A percentile compares a stretch with the other conserved stretches of the same genome.
Conservation (phyloP, 2,797 vertebrate genomes). For the Lithobates sylvaticus region DNA sequence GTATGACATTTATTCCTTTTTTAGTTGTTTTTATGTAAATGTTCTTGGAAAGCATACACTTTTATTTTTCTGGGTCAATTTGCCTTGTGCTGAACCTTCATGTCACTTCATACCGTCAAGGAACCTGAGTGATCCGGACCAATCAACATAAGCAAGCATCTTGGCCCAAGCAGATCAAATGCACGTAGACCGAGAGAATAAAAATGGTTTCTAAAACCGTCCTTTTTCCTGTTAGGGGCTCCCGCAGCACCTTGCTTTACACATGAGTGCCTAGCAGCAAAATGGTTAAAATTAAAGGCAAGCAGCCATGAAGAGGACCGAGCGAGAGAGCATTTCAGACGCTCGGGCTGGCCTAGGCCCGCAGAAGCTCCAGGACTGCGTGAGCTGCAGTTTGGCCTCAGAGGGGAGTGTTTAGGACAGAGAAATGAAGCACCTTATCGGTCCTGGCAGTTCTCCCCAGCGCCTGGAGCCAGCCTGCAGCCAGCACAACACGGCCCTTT, state of each 20-base stretch:
- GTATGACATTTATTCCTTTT: not conserved
- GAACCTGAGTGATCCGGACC: not conserved
- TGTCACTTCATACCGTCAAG: not conserved
- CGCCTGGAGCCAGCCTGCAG: conserved; percentile 62
- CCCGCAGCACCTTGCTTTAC: not conserved
- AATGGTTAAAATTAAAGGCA: conserved; percentile 36
- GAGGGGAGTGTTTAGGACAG: conserved; percentile 61
- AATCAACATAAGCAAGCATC: no score
- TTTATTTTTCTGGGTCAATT: not conserved
- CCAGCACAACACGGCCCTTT: conserved; percentile 53
- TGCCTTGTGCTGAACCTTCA: not conserved
- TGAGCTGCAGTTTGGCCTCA: conserved; percentile 52
- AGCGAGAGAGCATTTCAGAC: conserved; percentile 27
- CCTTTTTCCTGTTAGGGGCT: conserved; percentile 5
- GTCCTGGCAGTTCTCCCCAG: conserved; percentile 62
- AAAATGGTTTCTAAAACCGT: not conserved
- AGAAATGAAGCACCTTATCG: conserved; percentile 63
- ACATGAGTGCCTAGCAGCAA: conserved; percentile 16
- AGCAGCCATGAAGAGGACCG: not conserved
- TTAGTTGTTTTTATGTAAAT: not conserved
- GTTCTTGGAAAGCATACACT: not conserved
- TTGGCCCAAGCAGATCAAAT: not conserved
- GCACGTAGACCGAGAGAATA: not conserved
- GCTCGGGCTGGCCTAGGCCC: not conserved
- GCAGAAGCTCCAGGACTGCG: conserved; percentile 36